Conservation (phyloP, 2,113 vertebrate species). For the Brachyhypopomus occidentalis region DNA sequence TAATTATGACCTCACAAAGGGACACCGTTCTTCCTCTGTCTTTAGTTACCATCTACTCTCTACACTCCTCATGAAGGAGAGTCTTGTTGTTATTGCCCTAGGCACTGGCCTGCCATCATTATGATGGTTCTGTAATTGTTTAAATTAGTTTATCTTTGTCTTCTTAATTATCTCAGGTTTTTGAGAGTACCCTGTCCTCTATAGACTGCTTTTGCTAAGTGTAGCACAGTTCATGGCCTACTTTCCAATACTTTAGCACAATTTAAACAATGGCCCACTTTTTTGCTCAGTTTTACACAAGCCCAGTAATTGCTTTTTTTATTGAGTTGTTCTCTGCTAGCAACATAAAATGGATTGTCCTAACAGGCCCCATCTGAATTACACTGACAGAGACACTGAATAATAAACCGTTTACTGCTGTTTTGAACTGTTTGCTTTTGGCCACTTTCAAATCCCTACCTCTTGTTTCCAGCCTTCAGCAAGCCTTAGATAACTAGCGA, state of each 20-base stretch:
- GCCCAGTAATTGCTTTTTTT: conserved; percentile 12
- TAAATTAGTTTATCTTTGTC: conserved; percentile 40
- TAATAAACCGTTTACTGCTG: background rate
- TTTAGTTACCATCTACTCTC: background rate
- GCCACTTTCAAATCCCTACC: background rate
- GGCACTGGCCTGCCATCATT: conserved; percentile 33
- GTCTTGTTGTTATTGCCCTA: conserved; percentile 10
- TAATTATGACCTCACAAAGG: conserved; percentile 29
- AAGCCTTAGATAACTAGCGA: background rate
- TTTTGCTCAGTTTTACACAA: background rate
- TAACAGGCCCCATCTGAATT: background rate
- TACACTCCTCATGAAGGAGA: conserved; percentile 9
- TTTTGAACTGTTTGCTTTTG: conserved; percentile 9
- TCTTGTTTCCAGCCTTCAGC: background rate
- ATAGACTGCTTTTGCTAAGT: conserved; percentile 62
- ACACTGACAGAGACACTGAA: background rate
- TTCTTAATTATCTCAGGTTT: conserved; percentile 40
- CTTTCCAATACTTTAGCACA: conserved; percentile 58
- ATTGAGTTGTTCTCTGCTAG: background rate
- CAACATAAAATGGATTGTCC: background rate
- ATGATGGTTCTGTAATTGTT: conserved; percentile 17
- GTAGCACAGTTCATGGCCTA: conserved; percentile 74
- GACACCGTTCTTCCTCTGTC: background rate
- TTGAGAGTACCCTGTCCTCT: background rate
- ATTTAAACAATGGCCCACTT: conserved; percentile 48